A percentile compares a stretch with the other conserved stretches of the same genome.
phyloP scores from a whole-genome alignment of 2,888 invertebrate genomes.

The Cantharis nigra region DNA sequence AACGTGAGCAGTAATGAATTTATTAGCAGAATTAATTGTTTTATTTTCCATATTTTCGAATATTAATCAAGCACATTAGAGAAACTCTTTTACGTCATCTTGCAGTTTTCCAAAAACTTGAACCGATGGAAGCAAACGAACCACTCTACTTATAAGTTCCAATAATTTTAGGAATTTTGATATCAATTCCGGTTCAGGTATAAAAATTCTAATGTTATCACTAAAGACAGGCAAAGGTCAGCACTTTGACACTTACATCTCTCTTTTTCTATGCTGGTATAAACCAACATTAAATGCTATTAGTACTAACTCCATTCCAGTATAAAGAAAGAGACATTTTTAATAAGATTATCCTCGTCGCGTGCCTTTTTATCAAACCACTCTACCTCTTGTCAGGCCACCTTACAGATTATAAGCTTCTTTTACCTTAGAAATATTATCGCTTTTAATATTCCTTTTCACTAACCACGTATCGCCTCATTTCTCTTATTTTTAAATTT shows the following conservation, averaged over 20 bases:
- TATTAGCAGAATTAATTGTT: background rate
- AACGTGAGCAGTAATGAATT: background rate
- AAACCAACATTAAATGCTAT: conserved; percentile 19
- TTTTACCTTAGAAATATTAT: conserved; percentile 14
- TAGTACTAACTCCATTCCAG: conserved; percentile 16
- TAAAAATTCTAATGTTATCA: conserved; percentile 17
- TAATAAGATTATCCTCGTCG: conserved; percentile 35
- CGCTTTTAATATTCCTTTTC: conserved; percentile 5
- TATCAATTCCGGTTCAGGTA: conserved; percentile 18
- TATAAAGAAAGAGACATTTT: conserved; percentile 32
- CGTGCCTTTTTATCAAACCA: conserved; percentile 35
- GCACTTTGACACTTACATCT: conserved; percentile 1
- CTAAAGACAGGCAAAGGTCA: background rate
- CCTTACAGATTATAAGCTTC: conserved; percentile 29
- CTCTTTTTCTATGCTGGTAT: background rate
- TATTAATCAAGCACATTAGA: background rate
- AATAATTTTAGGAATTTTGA: conserved; percentile 24
- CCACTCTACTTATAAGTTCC: conserved; percentile 6
- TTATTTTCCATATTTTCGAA: background rate
- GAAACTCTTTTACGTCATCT: background rate
- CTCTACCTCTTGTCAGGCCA: conserved; percentile 31
- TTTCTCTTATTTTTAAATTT: conserved; percentile 7
- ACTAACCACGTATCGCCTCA: background rate
- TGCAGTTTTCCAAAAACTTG: background rate
- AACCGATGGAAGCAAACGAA: background rate